phyloP scores from a whole-genome alignment of 1,140 invertebrate genomes.

The Drosophila parabipectinata region DNA sequence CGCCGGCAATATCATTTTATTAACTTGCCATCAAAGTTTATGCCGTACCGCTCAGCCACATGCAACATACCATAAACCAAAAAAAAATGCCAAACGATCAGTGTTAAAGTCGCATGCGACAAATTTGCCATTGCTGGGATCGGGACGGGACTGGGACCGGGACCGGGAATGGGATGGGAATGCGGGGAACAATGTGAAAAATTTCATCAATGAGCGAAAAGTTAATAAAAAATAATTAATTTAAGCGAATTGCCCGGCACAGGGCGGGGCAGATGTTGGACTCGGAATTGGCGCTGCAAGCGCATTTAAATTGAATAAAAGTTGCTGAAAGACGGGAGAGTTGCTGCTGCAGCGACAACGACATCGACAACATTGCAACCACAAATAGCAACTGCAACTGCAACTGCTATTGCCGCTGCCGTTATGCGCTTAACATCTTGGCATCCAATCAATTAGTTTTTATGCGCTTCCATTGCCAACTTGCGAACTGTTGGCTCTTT shows the following conservation, averaged over 20 bases:
- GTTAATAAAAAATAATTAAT: constrained; percentile 83
- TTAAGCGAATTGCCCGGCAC: constrained; percentile 52
- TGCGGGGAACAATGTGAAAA: constrained; percentile 71
- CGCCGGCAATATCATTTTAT: constrained; percentile 66
- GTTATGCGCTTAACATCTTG: constrained; percentile 80
- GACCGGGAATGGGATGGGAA: constrained; percentile 23
- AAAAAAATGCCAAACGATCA: constrained; percentile 33
- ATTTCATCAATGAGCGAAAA: constrained; percentile 80
- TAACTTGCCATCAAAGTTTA: constrained; percentile 69
- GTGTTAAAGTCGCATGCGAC: constrained; percentile 74
- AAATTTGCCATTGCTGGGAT: constrained; percentile 57
- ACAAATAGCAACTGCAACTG: constrained; percentile 44
- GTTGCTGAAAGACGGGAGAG: constrained; percentile 55
- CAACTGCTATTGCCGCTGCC: constrained; percentile 54
- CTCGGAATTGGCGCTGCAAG: constrained; percentile 66
- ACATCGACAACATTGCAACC: constrained; percentile 42
- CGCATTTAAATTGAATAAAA: constrained; percentile 82
- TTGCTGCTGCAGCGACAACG: constrained; percentile 27
- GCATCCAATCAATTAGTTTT: constrained; percentile 81
- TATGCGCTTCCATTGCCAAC: constrained; percentile 75
- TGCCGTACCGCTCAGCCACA: constrained; percentile 10
- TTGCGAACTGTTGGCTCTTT: constrained; percentile 25
- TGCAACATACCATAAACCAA: background rate
- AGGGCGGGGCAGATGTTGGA: constrained; percentile 50
- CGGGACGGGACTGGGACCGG: background rate